These are phyloP conservation scores for Zhengitettix transpicula DNA, from an alignment of 2,888 invertebrate genomes.

Conservation along the genomic window DNA sequence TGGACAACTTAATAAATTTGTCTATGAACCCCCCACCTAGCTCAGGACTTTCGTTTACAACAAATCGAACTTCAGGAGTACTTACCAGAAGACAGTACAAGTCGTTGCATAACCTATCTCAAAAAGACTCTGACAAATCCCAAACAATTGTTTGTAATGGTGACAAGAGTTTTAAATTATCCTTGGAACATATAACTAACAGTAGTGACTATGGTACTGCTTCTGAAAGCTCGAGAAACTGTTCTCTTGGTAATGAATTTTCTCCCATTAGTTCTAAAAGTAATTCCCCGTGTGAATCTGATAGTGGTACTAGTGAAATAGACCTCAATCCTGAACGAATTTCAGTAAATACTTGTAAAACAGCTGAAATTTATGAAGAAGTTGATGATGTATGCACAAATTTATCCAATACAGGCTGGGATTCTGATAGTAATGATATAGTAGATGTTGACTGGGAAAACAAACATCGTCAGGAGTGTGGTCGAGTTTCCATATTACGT, in stretches of 20 bases:
- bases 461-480: slow-evolving; percentile 3
- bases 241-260: slow-evolving; percentile 2
- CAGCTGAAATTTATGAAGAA: neutral
- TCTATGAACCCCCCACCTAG: neutral
- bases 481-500: neutral
- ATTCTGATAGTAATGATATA: slow-evolving; percentile 4
- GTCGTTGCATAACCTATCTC: neutral
- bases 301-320: slow-evolving; percentile 8
- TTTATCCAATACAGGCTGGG: slow-evolving; percentile 3
- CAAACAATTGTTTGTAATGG: neutral
- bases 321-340: slow-evolving; percentile 1
- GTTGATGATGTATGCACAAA: neutral
- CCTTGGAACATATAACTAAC: slow-evolving; percentile 1
- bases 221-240: slow-evolving; percentile 13
- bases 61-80: neutral
- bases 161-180: neutral
- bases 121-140: too few species aligned
- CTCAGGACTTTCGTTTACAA: neutral
- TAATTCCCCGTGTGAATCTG: slow-evolving; percentile 9
- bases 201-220: slow-evolving; percentile 15
- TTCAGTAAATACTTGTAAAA: neutral
- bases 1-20: neutral
- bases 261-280: slow-evolving; percentile 4
- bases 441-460: slow-evolving; percentile 1
- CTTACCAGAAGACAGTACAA: neutral